Evolutionary conservation across 2,888 invertebrate genomes (phyloP), one percentile per base, ranked within the genome.

Genomic region (Crossocerus cetratus): DNA sequence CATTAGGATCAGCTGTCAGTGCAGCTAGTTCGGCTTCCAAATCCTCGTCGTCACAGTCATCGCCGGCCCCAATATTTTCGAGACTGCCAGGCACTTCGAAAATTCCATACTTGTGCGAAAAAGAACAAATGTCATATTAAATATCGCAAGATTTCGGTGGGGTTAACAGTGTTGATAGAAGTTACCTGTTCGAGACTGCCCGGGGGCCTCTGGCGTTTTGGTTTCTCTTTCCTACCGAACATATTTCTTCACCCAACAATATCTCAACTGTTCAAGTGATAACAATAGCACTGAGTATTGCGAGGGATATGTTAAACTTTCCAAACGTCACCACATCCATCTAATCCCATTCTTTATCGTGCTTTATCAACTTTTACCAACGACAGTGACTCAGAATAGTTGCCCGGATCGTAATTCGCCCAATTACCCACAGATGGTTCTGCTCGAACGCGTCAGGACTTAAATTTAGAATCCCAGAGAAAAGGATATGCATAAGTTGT

Each of bases 11-110:
- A 5, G 91, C 90, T 78, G 91, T 91, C 69, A 97, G 92, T 0
- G 95, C 96, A 44, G 95, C 94, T 77, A 98, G 90, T 90, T 98
- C 98, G 0, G 96, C 97, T 89, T 98, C 98, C 76, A 98, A 91
- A 86, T 97, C 97, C 70, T 94, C 94, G 86, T 97, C 97, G 83
- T 92, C 91, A 0, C 90, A 93, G 73, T 92, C 92, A 82, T 93
- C 93, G 84, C 93, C 93, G 23, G 89, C 90, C 49, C 91, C 93
- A 61, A 93, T 91, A 72, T 93, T 93, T 82, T 93, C 93, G 55
- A 94, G 90, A 83, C 92, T 91, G 83, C 93, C 92, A 22, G 95
- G 94, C 72, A 96, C 92, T 87, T 96, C 94, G 84, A 96, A 93
- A 65, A 96, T 91, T 2, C 96, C 96, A 91, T 94, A 95, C 96